Evolutionary conservation across 2,113 vertebrate species (phyloP).

Genomic region (Phyllostomus discolor): DNA sequence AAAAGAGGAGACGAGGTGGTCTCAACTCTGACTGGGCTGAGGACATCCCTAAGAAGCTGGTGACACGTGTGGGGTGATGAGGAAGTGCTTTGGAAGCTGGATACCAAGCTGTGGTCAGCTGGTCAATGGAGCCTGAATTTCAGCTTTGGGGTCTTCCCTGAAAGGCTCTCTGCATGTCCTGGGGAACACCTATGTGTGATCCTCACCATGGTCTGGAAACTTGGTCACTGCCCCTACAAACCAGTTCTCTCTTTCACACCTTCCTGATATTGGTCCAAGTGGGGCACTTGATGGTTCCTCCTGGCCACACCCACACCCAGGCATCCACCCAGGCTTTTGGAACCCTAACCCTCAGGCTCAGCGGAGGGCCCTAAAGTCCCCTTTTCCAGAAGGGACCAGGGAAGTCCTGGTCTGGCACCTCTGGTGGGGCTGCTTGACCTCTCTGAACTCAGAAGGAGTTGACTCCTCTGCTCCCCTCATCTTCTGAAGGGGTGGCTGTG

Average conservation of each 20-base stretch:
- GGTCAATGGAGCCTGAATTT: background rate
- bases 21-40: background rate
- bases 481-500: background rate
- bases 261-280: background rate
- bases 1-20: background rate
- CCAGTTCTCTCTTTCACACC: too few relatives aligned
- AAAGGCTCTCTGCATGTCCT: background rate
- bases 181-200: too few relatives aligned
- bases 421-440: background rate
- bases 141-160: background rate
- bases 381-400: background rate
- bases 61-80: background rate
- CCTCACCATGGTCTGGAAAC: background rate
- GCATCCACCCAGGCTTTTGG: background rate
- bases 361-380: background rate
- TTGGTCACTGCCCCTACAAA: background rate
- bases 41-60: background rate
- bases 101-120: fast-evolving
- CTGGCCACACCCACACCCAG: too few relatives aligned
- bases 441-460: background rate
- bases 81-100: background rate
- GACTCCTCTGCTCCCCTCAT: background rate
- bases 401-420: background rate
- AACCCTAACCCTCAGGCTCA: background rate
- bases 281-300: background rate